Base-by-base conservation (phyloP, 2,888 invertebrate genomes). In the Leucania comma region DNA sequence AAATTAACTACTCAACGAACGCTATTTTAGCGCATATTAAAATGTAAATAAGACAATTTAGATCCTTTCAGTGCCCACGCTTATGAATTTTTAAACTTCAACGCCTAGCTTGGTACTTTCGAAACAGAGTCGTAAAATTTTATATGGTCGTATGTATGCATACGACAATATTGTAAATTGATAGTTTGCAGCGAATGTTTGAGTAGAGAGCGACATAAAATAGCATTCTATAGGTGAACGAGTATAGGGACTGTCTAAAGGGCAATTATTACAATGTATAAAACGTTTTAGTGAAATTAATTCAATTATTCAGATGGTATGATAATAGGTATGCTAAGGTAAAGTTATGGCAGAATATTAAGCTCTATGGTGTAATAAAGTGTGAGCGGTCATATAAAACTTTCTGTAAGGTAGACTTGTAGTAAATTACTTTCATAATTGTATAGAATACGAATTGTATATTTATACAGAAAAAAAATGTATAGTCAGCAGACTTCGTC, bases 41-140 rank as follows among this genome's bases (percentile, higher is more conserved):
- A 81, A 86, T 87, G 86, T 70, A 77, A 87, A 87, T 87, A 67
- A 72, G 82, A 72, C 71, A 68, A 81, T 79, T 82, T 82, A 72
- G 75, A 79, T 81, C 83, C 78, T 78, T 75, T 72, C 63, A 71
- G 65, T 68, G 62, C 79, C 79, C 75, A 77, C 80, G 77, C 68
- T 75, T 75, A 75, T 86, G 78, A 82, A 83, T 84, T 86, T 83
- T 82, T 81, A 81, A 83, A 83, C 75, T 68, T 73, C 68, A 75
- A 81, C 75, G 75, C 78, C 72, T 68, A 61, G 70, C 50, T 54
- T 14, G 29, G 58, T 72, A 72, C 59, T 72, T 76, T 77, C 32
- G 48, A 73, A 81, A 75, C 29, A 72, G 56, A 63, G 57, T 68
- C 79, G 58, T 83, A 73, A 83, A 83, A 73, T 81, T 79, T 81